These are phyloP conservation scores for Cantharis nigra DNA, from an alignment of 2,888 invertebrate species.

Conservation along the genomic window DNA sequence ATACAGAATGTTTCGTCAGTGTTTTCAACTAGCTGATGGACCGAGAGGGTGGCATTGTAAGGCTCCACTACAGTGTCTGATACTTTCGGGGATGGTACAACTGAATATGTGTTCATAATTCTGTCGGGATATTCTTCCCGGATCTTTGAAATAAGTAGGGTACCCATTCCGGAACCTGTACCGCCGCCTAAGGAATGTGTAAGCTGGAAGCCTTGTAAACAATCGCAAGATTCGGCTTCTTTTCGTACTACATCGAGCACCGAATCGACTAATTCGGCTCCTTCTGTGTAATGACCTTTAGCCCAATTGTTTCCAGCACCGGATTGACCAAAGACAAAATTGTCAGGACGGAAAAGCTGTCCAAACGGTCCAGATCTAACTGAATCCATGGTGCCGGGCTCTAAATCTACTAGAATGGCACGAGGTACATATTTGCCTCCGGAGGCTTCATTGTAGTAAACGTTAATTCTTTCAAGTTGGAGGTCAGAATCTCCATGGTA, in stretches of 20 bases:
- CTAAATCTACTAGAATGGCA: slow-evolving; percentile 91
- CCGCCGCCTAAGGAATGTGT: slow-evolving; percentile 96
- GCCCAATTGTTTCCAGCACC: slow-evolving; percentile 90
- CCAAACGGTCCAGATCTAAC: slow-evolving; percentile 92
- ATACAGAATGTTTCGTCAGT: slow-evolving; percentile 91
- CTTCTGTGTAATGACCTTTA: slow-evolving; percentile 93
- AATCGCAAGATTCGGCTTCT: slow-evolving; percentile 90
- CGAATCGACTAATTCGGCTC: slow-evolving; percentile 85
- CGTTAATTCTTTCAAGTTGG: slow-evolving; percentile 92
- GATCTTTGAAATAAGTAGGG: slow-evolving; percentile 93
- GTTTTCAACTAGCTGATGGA: slow-evolving; percentile 88
- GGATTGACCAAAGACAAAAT: slow-evolving; percentile 90
- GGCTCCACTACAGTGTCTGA: slow-evolving; percentile 93
- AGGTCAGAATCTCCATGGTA: slow-evolving; percentile 91
- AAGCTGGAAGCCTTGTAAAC: slow-evolving; percentile 91
- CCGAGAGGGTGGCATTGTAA: slow-evolving; percentile 88
- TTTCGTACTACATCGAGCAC: slow-evolving; percentile 83
- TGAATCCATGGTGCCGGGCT: slow-evolving; percentile 98
- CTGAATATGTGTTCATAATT: slow-evolving; percentile 97
- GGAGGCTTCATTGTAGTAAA: slow-evolving; percentile 94
- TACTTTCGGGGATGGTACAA: slow-evolving; percentile 84
- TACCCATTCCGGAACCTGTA: slow-evolving; percentile 95
- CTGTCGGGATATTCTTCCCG: slow-evolving; percentile 97
- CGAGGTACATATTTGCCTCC: slow-evolving; percentile 94
- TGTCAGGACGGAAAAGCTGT: slow-evolving; percentile 94